Conservation (phyloP, 2,113 vertebrate species). For the Planiliza haematocheilus region DNA sequence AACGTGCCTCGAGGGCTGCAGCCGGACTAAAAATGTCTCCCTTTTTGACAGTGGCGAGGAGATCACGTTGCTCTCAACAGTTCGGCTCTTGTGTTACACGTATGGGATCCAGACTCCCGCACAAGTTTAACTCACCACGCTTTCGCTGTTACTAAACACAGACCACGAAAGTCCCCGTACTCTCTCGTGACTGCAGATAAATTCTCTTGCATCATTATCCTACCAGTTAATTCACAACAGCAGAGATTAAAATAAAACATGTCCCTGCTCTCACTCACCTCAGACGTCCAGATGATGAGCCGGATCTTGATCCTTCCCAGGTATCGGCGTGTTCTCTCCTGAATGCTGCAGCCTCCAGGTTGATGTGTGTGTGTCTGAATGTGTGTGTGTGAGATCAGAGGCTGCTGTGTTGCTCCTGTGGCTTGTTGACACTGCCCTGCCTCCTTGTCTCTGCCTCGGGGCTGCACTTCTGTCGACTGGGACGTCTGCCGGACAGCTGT, state of each 20-base stretch:
- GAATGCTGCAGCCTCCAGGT: constrained; percentile 34
- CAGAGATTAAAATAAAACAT: constrained; percentile 26
- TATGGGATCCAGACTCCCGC: constrained; percentile 30
- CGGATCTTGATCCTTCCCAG: constrained; percentile 36
- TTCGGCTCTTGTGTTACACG: constrained; percentile 50
- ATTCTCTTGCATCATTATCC: background rate
- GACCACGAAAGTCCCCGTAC: background rate
- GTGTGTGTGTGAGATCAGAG: constrained; percentile 36
- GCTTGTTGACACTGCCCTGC: constrained; percentile 65
- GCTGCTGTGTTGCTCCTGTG: constrained; percentile 63
- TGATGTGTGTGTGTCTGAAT: constrained; percentile 32
- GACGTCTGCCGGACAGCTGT: constrained; percentile 85
- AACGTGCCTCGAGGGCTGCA: constrained; percentile 45
- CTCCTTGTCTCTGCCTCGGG: constrained; percentile 66
- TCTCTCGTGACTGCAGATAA: constrained; percentile 1
- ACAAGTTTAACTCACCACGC: constrained; percentile 26
- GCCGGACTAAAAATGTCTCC: constrained; percentile 54
- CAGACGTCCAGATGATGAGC: constrained; percentile 9
- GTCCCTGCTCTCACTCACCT: constrained; percentile 59
- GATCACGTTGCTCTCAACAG: constrained; percentile 67
- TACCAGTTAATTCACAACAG: background rate
- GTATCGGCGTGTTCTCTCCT: constrained; percentile 13
- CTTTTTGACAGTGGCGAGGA: constrained; percentile 49
- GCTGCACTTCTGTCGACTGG: constrained; percentile 73
- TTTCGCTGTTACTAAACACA: constrained; percentile 27